Evolutionary conservation across 37 sponge, comb jelly and placozoan genomes (phyloP).

Genomic region (Oopsacas minuta): DNA sequence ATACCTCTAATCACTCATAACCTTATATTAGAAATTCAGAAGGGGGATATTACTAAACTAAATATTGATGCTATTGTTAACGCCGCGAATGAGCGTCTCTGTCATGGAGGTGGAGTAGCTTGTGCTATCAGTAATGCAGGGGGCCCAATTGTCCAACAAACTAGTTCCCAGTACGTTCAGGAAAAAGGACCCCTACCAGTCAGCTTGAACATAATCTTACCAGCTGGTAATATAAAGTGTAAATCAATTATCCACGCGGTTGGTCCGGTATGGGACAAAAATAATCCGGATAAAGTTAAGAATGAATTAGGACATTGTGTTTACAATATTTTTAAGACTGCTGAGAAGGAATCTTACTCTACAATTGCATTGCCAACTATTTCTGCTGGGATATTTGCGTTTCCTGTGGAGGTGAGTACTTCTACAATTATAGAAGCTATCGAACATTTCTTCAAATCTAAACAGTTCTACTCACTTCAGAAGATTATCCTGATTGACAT

Average conservation of each 20-base stretch:
- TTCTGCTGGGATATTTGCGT: background rate
- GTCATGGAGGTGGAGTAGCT: background rate
- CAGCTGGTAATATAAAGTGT: background rate
- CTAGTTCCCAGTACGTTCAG: background rate
- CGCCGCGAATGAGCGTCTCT: background rate
- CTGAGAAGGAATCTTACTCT: background rate
- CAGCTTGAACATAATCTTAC: background rate
- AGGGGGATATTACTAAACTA: background rate
- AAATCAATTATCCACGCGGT: background rate
- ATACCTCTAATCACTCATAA: background rate
- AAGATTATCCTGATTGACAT: background rate
- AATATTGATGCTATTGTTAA: background rate
- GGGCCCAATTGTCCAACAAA: background rate
- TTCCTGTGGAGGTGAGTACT: background rate
- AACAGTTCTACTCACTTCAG: background rate
- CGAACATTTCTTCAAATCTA: background rate
- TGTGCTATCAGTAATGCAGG: background rate
- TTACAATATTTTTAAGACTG: background rate
- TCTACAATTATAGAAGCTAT: slow-evolving; percentile 1
- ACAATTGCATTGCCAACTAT: background rate
- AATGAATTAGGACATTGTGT: background rate
- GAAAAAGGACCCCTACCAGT: background rate
- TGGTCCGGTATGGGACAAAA: background rate
- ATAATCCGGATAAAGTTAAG: background rate
- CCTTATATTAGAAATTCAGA: background rate